phyloP scores from a whole-genome alignment of 1,140 invertebrate species.

The Cydia pomonella region DNA sequence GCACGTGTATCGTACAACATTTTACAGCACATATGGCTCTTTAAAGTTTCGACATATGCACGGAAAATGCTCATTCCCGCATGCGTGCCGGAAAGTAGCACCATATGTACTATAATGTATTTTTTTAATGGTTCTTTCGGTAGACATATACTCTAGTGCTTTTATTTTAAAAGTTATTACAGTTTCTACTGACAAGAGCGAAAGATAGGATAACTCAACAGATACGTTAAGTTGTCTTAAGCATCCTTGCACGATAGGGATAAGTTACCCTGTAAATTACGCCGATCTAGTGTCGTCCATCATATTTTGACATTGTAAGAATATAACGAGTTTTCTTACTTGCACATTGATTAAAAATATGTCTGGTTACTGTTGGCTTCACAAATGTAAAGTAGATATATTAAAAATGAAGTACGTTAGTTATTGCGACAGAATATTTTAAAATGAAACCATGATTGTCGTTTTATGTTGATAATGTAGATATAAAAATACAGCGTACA shows the following conservation, averaged over 20 bases:
- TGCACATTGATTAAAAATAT: slow-evolving; percentile 2
- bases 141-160: too few species aligned
- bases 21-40: too few species aligned
- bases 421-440: too few species aligned
- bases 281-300: neutral
- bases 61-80: too few species aligned
- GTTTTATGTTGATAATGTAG: too few species aligned
- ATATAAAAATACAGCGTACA: too few species aligned
- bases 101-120: too few species aligned
- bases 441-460: too few species aligned
- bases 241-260: neutral
- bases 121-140: too few species aligned
- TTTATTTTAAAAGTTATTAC: neutral
- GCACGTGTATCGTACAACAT: too few species aligned
- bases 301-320: neutral
- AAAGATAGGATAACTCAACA: neutral
- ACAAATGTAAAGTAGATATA: neutral
- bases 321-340: slow-evolving; percentile 7
- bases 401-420: neutral
- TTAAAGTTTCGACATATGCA: too few species aligned
- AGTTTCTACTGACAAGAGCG: neutral
- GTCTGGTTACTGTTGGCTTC: slow-evolving; percentile 5
- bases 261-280: neutral
- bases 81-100: too few species aligned
- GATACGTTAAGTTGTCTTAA: slow-evolving; percentile 7